These are phyloP conservation scores for Catharus minimus DNA, from an alignment of 2,113 vertebrate genomes.

Conservation along the genomic window DNA sequence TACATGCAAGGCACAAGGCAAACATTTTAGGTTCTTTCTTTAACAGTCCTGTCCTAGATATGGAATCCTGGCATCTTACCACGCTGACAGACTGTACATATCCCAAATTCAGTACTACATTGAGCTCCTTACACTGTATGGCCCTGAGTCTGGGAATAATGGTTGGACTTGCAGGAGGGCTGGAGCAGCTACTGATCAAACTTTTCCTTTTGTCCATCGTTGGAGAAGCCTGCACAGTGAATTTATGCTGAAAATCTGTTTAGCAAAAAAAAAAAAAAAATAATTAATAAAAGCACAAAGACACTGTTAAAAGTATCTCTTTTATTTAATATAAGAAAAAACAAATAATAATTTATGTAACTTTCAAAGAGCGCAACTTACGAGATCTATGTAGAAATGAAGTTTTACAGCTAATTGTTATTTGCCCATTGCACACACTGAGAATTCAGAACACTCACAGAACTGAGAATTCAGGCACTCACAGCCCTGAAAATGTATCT, in stretches of 20 bases:
- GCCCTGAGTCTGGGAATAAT: slow-evolving; percentile 93
- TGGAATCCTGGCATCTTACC: slow-evolving; percentile 15
- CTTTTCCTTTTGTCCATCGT: slow-evolving; percentile 93
- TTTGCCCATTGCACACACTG: accelerated
- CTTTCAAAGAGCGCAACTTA: not conserved
- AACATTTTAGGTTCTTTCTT: not conserved
- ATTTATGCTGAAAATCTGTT: slow-evolving; percentile 98
- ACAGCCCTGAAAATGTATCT: not conserved
- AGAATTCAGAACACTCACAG: not conserved
- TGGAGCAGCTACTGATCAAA: slow-evolving; percentile 86
- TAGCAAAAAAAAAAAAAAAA: not conserved
- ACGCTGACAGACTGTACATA: slow-evolving; percentile 11
- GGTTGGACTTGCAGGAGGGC: slow-evolving; percentile 91
- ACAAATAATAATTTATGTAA: not conserved
- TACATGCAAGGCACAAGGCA: not conserved
- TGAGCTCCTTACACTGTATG: slow-evolving; percentile 88
- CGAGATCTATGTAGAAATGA: not conserved
- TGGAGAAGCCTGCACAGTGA: slow-evolving; percentile 96
- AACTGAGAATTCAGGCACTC: not conserved
- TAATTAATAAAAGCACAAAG: not conserved
- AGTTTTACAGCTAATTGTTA: not conserved
- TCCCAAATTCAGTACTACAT: slow-evolving; percentile 45
- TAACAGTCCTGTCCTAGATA: not conserved
- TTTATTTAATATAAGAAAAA: not conserved
- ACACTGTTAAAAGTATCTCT: not conserved